Conservation (phyloP, 2,797 vertebrate species). For the Erithacus rubecula region DNA sequence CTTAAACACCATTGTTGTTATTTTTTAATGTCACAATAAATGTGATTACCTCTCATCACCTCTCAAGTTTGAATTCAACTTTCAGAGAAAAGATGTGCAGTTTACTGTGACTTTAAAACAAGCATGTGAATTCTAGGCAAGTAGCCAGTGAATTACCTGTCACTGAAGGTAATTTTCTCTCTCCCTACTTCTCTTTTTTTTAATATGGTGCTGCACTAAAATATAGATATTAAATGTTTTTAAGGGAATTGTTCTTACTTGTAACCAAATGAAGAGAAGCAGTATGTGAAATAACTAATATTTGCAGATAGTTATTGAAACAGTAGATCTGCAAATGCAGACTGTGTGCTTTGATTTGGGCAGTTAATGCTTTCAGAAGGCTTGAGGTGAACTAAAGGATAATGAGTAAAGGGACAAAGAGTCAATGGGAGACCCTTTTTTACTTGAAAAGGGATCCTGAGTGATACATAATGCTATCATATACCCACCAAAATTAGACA, state of each 20-base stretch:
- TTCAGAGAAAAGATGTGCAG: neutral
- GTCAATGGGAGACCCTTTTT: neutral
- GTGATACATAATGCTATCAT: neutral
- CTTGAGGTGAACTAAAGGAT: neutral
- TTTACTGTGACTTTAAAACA: slow-evolving; percentile 43
- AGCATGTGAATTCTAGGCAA: slow-evolving; percentile 44
- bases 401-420: neutral
- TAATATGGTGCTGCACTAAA: neutral
- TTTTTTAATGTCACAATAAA: slow-evolving; percentile 38
- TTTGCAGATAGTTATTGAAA: slow-evolving; percentile 27
- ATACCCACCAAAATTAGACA: neutral
- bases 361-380: slow-evolving; percentile 10
- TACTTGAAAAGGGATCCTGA: neutral
- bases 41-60: neutral
- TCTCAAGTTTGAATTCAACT: neutral
- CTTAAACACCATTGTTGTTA: neutral
- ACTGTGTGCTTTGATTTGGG: neutral
- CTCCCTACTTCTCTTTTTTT: neutral
- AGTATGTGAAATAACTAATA: slow-evolving; percentile 5
- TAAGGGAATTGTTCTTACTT: slow-evolving; percentile 20
- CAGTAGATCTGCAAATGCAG: neutral
- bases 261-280: neutral
- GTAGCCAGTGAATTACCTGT: slow-evolving; percentile 19
- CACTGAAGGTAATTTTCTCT: slow-evolving; percentile 14
- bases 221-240: slow-evolving; percentile 9